Conservation (phyloP, 2,113 vertebrate species). For the Microtus montanus region DNA sequence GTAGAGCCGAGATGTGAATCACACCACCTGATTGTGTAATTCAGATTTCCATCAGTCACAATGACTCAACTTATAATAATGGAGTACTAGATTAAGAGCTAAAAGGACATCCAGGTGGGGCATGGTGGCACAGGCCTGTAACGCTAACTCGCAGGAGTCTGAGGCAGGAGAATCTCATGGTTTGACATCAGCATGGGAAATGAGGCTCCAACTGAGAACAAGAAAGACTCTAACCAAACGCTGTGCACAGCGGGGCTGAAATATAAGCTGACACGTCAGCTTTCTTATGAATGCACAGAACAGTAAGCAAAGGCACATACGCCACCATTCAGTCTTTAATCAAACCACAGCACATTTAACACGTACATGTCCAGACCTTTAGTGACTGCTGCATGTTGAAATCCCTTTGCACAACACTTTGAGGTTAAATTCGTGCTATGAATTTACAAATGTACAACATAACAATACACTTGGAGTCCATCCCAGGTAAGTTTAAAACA, state of each 20-base stretch:
- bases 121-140: neutral
- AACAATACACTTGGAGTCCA: conserved; percentile 87
- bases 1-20: neutral
- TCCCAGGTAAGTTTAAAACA: conserved; percentile 86
- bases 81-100: neutral
- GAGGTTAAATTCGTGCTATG: conserved; percentile 85
- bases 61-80: neutral
- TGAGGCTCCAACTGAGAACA: neutral
- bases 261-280: conserved; percentile 66
- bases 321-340: conserved; percentile 84
- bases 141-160: too few relatives aligned
- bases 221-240: neutral
- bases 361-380: conserved; percentile 79
- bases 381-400: conserved; percentile 84
- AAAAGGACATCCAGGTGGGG: neutral
- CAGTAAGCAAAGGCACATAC: conserved; percentile 76
- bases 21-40: neutral
- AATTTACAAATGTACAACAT: conserved; percentile 86
- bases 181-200: neutral
- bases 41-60: neutral
- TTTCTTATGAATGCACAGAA: conserved; percentile 76
- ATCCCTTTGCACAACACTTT: conserved; percentile 83
- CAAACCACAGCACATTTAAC: conserved; percentile 82
- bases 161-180: neutral
- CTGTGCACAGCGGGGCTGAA: conserved; percentile 15